Percentiles rank a stretch among this genome's conserved stretches.
Evolutionary conservation across 2,888 invertebrate species (phyloP).

Genomic region (Clostera curtula): DNA sequence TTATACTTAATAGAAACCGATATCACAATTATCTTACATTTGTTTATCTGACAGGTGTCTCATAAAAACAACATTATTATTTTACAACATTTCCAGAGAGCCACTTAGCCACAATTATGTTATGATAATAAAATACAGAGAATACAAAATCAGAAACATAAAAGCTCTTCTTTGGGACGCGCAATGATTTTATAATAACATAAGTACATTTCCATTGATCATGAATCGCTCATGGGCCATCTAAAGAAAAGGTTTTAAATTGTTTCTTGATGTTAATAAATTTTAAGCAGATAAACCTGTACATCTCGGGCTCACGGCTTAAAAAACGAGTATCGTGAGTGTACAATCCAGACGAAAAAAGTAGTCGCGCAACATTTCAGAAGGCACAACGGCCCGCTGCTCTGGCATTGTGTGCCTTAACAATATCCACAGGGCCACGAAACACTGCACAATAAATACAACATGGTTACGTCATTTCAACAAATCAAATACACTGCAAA

Average conservation of each 20-base stretch:
- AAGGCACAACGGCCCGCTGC: slow-evolving; percentile 72
- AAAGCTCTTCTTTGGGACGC: slow-evolving; percentile 26
- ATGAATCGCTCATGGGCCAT: slow-evolving; percentile 58
- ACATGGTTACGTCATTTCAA: slow-evolving; percentile 58
- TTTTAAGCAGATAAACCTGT: slow-evolving; percentile 75
- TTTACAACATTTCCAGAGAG: background rate
- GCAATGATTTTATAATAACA: slow-evolving; percentile 50
- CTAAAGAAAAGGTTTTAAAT: slow-evolving; percentile 70
- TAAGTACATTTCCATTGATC: slow-evolving; percentile 57
- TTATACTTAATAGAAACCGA: too few relatives aligned
- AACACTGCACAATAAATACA: slow-evolving; percentile 61
- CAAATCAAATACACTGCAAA: slow-evolving; percentile 63
- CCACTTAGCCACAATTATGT: slow-evolving; percentile 13
- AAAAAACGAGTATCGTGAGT: slow-evolving; percentile 72
- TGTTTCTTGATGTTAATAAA: slow-evolving; percentile 75
- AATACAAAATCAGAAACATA: slow-evolving; percentile 22
- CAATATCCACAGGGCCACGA: slow-evolving; percentile 62
- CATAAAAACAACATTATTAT: background rate
- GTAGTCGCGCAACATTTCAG: slow-evolving; percentile 75
- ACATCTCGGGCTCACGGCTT: slow-evolving; percentile 70
- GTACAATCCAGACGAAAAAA: slow-evolving; percentile 74
- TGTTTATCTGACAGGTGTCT: background rate
- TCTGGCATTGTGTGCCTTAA: slow-evolving; percentile 69
- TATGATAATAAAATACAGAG: slow-evolving; percentile 16
- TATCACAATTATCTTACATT: background rate